These are phyloP conservation scores for Talpa occidentalis DNA, from an alignment of 2,113 vertebrate genomes.

Conservation along the genomic window DNA sequence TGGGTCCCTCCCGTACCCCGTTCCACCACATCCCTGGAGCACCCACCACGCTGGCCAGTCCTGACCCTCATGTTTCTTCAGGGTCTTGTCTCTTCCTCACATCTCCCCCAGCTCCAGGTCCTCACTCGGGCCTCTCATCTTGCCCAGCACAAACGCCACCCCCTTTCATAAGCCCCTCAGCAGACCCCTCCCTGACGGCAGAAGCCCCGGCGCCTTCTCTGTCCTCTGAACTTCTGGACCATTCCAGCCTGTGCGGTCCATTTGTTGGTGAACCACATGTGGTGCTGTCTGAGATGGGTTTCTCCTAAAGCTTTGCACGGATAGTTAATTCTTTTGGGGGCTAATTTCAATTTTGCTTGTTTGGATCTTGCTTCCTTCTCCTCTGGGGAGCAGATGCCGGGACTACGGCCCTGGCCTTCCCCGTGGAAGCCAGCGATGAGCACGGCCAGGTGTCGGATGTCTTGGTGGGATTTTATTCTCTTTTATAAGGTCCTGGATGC, in stretches of 20 bases:
- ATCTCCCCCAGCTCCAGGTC: too few relatives aligned
- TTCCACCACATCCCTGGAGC: too few relatives aligned
- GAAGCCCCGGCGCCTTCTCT: not conserved
- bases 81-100: too few relatives aligned
- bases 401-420: too few relatives aligned
- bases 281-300: not conserved
- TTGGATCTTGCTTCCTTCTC: not conserved
- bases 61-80: rapidly evolving
- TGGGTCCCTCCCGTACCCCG: not conserved
- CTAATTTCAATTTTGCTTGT: not conserved
- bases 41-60: rapidly evolving
- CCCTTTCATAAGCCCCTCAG: not conserved
- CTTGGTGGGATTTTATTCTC: not conserved
- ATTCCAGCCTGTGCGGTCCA: not conserved
- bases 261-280: conserved; percentile 43
- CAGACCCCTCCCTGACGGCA: not conserved
- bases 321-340: not conserved
- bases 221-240: conserved; percentile 18
- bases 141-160: not conserved
- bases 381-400: not conserved
- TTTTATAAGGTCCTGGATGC: not conserved
- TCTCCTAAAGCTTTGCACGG: not conserved
- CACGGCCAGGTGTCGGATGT: rapidly evolving
- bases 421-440: not conserved
- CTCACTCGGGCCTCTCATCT: too few relatives aligned